Conservation (phyloP, 2,797 vertebrate species). For the Podarcis siculus region DNA sequence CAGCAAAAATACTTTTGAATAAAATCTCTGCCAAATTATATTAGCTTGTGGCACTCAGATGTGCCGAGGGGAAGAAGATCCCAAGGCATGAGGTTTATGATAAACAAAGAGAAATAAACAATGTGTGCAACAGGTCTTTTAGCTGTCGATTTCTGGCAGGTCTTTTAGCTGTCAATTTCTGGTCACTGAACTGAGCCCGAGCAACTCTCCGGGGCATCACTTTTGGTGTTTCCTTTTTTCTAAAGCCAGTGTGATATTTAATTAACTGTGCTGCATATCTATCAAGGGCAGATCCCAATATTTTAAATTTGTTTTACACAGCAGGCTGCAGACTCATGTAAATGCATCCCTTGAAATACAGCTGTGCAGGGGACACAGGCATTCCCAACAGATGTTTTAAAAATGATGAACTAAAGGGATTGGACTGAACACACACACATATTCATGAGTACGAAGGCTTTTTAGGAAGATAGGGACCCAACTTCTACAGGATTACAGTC, state of each 20-base stretch:
- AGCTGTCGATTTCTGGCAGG: background rate
- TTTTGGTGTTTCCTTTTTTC: conserved; percentile 15
- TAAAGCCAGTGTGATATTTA: background rate
- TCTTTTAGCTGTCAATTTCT: conserved; percentile 14
- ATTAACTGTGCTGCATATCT: conserved; percentile 6
- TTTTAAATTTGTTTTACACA: background rate
- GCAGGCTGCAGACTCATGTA: background rate
- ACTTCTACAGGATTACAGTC: background rate
- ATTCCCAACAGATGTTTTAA: background rate
- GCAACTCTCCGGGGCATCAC: background rate
- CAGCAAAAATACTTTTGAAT: background rate
- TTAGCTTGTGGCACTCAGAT: background rate
- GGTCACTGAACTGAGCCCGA: background rate
- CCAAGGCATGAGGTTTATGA: background rate
- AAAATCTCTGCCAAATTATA: background rate
- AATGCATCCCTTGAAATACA: background rate
- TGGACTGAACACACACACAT: background rate
- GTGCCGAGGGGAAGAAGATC: background rate
- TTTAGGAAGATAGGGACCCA: background rate
- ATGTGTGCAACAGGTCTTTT: background rate
- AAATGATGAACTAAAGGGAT: background rate
- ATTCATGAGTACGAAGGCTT: background rate
- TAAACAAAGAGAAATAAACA: background rate
- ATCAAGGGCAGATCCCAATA: conserved; percentile 19
- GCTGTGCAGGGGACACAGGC: background rate